These are phyloP conservation scores for Eulemur macaco DNA, from an alignment of 2,113 vertebrate species.

Conservation along the genomic window DNA sequence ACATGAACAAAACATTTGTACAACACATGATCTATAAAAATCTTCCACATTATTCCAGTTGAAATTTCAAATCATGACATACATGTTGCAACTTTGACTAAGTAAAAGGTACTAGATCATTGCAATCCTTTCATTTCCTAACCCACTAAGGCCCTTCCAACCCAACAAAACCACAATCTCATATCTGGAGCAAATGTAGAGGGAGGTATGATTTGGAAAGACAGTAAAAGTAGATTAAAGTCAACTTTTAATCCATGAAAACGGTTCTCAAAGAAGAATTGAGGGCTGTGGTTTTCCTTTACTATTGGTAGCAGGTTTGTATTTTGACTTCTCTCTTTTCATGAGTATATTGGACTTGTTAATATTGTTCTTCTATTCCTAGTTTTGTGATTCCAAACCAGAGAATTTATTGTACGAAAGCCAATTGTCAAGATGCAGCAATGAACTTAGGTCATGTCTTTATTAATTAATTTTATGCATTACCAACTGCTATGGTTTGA, in stretches of 20 bases:
- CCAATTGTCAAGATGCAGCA: background rate
- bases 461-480: slow-evolving; percentile 17
- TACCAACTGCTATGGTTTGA: background rate
- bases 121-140: background rate
- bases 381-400: slow-evolving; percentile 28
- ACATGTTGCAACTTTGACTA: background rate
- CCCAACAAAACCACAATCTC: background rate
- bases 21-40: background rate
- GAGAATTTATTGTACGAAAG: background rate
- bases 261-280: background rate
- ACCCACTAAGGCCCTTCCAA: background rate
- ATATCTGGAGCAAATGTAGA: background rate
- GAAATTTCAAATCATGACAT: slow-evolving; percentile 37
- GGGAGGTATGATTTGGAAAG: background rate
- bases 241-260: slow-evolving; percentile 19
- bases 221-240: background rate
- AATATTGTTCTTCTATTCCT: background rate
- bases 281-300: background rate
- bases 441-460: slow-evolving; percentile 19
- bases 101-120: background rate
- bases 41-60: background rate
- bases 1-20: background rate
- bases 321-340: background rate
- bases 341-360: background rate
- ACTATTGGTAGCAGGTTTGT: background rate